Percentiles rank a stretch among this genome's conserved stretches.
phyloP scores from a whole-genome alignment of 2,888 invertebrate genomes.

The Macrosoma leucophasiata region DNA sequence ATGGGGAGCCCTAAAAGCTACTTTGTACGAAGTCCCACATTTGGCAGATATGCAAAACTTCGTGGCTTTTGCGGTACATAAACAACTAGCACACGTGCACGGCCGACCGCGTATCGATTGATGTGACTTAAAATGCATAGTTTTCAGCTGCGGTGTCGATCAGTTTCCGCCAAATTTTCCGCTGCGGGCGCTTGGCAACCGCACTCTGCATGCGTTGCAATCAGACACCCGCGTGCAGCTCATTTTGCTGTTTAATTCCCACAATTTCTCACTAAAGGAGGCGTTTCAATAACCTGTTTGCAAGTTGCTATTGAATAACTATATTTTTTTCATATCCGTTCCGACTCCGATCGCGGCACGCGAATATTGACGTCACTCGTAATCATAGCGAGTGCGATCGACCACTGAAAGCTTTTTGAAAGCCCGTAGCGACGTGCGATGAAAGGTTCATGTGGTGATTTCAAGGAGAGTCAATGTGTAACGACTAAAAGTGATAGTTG shows the following conservation, averaged over 20 bases:
- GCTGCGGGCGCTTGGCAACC: constrained; percentile 63
- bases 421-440: constrained; percentile 60
- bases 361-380: constrained; percentile 52
- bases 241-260: constrained; percentile 7
- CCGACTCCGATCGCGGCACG: constrained; percentile 20
- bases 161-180: constrained; percentile 64
- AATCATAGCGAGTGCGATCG: constrained; percentile 58
- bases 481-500: too few species aligned
- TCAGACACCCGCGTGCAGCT: constrained; percentile 15
- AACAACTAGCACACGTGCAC: constrained; percentile 66
- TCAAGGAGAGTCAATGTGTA: constrained; percentile 28
- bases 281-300: too few species aligned
- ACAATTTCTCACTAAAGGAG: constrained; percentile 9
- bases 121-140: constrained; percentile 68
- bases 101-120: constrained; percentile 65
- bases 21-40: constrained; percentile 51
- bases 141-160: constrained; percentile 61
- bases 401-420: constrained; percentile 71
- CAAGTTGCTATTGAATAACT: too few species aligned
- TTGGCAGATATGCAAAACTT: constrained; percentile 67
- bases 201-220: constrained; percentile 32
- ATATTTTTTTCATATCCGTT: constrained; percentile 13
- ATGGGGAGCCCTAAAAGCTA: constrained; percentile 62
- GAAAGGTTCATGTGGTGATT: constrained; percentile 61
- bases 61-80: constrained; percentile 69